These are phyloP conservation scores for Thalassoma bifasciatum DNA, from an alignment of 2,113 vertebrate genomes.

Conservation along the genomic window DNA sequence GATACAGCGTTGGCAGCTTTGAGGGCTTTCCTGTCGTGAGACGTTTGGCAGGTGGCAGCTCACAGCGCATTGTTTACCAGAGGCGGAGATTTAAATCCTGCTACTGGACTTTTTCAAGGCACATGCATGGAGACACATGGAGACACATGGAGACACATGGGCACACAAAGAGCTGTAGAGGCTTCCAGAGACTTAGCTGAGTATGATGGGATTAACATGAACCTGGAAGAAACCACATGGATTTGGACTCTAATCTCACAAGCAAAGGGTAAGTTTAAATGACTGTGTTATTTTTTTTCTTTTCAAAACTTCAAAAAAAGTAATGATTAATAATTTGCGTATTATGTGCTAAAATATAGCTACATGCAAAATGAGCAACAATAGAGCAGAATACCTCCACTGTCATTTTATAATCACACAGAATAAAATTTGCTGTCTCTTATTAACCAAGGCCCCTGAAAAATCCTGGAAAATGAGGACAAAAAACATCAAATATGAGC, in stretches of 20 bases:
- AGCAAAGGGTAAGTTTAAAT: neutral
- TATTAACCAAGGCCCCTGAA: too few species aligned
- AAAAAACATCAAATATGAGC: too few species aligned
- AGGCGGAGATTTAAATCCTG: constrained; percentile 54
- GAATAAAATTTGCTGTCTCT: too few species aligned
- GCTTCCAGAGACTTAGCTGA: constrained; percentile 46
- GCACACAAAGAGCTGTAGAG: constrained; percentile 22
- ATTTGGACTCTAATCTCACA: constrained; percentile 39
- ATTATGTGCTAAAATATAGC: too few species aligned
- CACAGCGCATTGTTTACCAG: constrained; percentile 46
- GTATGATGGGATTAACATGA: constrained; percentile 60
- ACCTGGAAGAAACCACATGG: constrained; percentile 40
- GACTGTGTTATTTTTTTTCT: too few species aligned
- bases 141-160: constrained; percentile 10
- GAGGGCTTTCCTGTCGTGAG: constrained; percentile 34
- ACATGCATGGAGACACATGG: constrained; percentile 35
- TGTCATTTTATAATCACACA: too few species aligned
- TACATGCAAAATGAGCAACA: too few species aligned
- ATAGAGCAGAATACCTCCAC: too few species aligned
- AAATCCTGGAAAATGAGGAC: too few species aligned
- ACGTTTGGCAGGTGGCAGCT: constrained; percentile 64
- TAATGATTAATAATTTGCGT: too few species aligned
- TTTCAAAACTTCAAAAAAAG: too few species aligned
- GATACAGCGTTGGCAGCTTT: constrained; percentile 22
- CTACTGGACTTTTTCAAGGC: constrained; percentile 33